Conservation (phyloP, 2,113 vertebrate genomes). For the Corythornis vintsioides region DNA sequence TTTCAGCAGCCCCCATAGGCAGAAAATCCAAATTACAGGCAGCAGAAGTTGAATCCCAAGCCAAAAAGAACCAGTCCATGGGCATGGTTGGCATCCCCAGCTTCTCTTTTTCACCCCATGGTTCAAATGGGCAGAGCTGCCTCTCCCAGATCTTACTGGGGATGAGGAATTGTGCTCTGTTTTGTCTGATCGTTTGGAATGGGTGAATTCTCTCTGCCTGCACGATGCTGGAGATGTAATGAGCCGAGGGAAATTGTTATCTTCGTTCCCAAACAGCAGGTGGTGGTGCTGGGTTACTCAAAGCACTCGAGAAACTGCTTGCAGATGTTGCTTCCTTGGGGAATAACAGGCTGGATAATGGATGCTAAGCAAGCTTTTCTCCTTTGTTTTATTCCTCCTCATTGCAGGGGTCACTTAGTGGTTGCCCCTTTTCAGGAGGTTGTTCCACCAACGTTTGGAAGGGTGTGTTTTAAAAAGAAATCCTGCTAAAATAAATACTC, state of each 20-base stretch:
- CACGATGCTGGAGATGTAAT: background rate
- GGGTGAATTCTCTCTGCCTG: background rate
- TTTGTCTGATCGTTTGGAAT: background rate
- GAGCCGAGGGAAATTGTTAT: background rate
- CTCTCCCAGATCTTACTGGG: background rate
- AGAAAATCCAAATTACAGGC: background rate
- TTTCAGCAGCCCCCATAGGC: background rate
- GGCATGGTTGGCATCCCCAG: fast-evolving
- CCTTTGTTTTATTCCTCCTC: too few species aligned
- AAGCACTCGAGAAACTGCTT: background rate
- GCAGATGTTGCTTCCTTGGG: background rate
- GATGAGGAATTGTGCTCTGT: background rate
- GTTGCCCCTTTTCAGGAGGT: background rate
- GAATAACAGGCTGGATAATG: background rate
- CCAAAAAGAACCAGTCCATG: background rate
- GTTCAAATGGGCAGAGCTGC: background rate
- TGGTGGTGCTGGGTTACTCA: conserved; percentile 64
- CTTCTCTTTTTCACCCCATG: background rate
- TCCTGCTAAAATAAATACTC: background rate
- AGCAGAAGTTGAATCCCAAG: fast-evolving
- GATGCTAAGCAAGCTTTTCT: background rate
- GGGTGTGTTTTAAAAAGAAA: background rate
- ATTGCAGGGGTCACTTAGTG: background rate
- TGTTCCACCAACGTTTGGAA: background rate
- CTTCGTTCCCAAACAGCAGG: conserved; percentile 70